These are phyloP conservation scores for Drosophila persimilis DNA, from an alignment of 1,140 invertebrate species.

Conservation along the genomic window DNA sequence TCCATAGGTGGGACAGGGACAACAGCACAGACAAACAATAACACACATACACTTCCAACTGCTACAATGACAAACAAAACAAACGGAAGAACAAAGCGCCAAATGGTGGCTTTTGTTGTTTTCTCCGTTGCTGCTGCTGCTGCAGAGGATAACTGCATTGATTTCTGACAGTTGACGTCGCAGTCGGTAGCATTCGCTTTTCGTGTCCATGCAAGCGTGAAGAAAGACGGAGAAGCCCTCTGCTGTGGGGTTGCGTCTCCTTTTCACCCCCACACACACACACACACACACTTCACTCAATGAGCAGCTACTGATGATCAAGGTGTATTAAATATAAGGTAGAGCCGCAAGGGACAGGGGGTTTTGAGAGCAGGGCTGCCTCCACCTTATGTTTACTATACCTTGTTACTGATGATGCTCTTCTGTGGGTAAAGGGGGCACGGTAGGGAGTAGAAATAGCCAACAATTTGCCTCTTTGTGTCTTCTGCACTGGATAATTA, in stretches of 20 bases:
- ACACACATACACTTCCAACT: conserved; percentile 1
- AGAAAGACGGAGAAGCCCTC: conserved; percentile 54
- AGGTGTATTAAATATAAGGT: too few relatives aligned
- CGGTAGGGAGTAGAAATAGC: not conserved
- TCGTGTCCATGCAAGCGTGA: conserved; percentile 67
- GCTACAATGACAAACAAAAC: conserved; percentile 21
- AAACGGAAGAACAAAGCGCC: conserved; percentile 52
- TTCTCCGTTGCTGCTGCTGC: conserved; percentile 7
- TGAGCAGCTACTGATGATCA: conserved; percentile 14
- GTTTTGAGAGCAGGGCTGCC: too few relatives aligned
- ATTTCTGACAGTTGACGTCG: conserved; percentile 55
- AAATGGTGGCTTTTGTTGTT: conserved; percentile 57
- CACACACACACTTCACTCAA: conserved; percentile 16
- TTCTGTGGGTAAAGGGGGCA: too few relatives aligned
- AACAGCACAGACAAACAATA: conserved; percentile 8
- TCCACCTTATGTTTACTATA: too few relatives aligned
- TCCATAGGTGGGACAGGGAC: conserved; percentile 25
- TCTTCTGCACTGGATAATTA: conserved; percentile 7
- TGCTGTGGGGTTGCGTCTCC: conserved; percentile 36
- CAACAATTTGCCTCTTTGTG: conserved; percentile 1
- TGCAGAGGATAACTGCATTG: conserved; percentile 70
- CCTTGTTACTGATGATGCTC: conserved; percentile 4
- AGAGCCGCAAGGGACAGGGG: too few relatives aligned
- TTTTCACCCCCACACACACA: not conserved
- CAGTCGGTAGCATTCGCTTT: conserved; percentile 40